Percentiles rank a stretch among this genome's conserved stretches.
phyloP scores from a whole-genome alignment of 2,113 vertebrate species.

The Seriola dumerili region DNA sequence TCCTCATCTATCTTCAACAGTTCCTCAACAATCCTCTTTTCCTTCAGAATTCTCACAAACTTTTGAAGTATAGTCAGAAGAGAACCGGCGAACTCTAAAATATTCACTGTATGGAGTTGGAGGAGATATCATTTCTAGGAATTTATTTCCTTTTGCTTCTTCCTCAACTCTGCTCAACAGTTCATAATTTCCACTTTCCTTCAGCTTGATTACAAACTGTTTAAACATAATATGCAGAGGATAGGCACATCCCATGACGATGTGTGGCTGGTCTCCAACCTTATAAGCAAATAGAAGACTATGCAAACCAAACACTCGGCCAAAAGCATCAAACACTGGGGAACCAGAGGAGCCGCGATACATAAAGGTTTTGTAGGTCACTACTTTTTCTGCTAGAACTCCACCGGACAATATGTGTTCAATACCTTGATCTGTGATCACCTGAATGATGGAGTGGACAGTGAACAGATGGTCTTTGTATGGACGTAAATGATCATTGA shows the following conservation, averaged over 20 bases:
- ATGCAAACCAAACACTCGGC: slow-evolving; percentile 38
- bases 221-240: slow-evolving; percentile 11
- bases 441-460: accelerated
- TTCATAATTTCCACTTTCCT: accelerated
- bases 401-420: slow-evolving; percentile 7
- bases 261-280: neutral
- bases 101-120: no score
- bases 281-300: no score
- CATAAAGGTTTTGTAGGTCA: slow-evolving; percentile 33
- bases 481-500: accelerated
- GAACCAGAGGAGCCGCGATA: slow-evolving; percentile 43
- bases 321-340: slow-evolving; percentile 24
- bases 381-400: accelerated
- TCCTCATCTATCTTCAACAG: no score
- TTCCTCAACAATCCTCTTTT: no score
- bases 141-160: accelerated
- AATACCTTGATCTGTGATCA: neutral
- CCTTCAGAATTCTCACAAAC: no score
- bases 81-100: no score
- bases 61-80: no score
- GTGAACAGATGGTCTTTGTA: accelerated
- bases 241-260: neutral
- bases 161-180: neutral
- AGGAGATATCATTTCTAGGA: neutral
- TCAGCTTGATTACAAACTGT: neutral